Evolutionary conservation across 2,113 vertebrate species (phyloP), one percentile per base, ranked within the genome.

Genomic region (Serinus canaria): DNA sequence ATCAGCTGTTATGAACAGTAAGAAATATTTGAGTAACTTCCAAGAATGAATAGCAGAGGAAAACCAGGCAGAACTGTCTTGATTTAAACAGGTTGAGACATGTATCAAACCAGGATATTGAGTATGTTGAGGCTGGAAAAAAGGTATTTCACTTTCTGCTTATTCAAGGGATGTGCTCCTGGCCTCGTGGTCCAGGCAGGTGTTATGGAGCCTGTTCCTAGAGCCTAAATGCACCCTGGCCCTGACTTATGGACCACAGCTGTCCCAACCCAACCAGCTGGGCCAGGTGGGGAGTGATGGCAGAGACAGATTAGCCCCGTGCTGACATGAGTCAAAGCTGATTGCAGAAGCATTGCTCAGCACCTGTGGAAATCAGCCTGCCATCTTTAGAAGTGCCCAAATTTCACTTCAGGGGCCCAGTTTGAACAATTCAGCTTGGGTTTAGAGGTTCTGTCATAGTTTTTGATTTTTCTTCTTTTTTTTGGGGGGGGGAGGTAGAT

Each of bases 161-260:
- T 28, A 17, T 41, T 76, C 15, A 81, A 33, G n/a, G 33, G 58
- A 5, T 68, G 28, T 35, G 30, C 25, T 68, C 8, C 52, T 52
- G 49, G 3, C 53, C 41, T 68, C 0, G 0, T 75, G 60, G 47
- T 74, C 35, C 24, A 75, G 60, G 35, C 13, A 39, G 47, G 47
- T 84, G 47, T 77, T 44, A 15, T 0, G 5, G 21, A 43, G 15
- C 52, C 33, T 72, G 7, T 18, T 46, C 13, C 6, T 0, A 30
- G 62, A 14, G 11, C 5, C 10, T 76, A 24, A 82, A 49, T 39
- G 46, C 6, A 43, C 8, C 43, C 43, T 63, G 84, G 30, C 30
- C 44, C 49, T 73, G 33, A 24, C 3, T 76, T 49, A 13, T 0
- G 2, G 49, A 56, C 18, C 39, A 13, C 13, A 55, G 25, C 44